Evolutionary conservation across 2,888 invertebrate species (phyloP).

Genomic region (Theretra japonica): DNA sequence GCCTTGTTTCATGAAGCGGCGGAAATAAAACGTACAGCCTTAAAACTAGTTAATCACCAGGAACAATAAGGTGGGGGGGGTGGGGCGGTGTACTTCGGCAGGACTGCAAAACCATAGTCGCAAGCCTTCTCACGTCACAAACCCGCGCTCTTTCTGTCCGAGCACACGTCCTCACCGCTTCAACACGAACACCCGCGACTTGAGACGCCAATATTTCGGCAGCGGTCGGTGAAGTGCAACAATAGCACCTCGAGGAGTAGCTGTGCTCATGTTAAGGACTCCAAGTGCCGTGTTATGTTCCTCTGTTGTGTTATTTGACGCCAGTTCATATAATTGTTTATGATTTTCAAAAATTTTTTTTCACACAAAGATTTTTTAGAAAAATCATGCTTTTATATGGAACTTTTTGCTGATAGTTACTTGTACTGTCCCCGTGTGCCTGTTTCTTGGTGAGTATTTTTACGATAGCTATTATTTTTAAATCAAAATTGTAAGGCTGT

Average conservation of each 20-base stretch:
- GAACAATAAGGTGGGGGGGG: conserved; percentile 63
- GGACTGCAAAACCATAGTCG: conserved; percentile 64
- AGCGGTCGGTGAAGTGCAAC: conserved; percentile 18
- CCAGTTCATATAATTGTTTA: conserved; percentile 56
- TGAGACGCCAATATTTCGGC: conserved; percentile 1
- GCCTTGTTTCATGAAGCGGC: conserved; percentile 41
- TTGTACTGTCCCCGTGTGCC: conserved; percentile 16
- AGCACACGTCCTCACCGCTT: conserved; percentile 52
- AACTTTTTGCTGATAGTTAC: conserved; percentile 54
- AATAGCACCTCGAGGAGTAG: neutral
- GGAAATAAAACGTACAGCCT: conserved; percentile 59
- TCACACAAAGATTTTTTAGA: conserved; percentile 28
- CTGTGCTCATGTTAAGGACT: conserved; percentile 62
- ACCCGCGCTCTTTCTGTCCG: conserved; percentile 54
- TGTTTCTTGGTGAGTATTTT: conserved; percentile 51
- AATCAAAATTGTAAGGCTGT: neutral
- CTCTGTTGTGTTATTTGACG: conserved; percentile 70
- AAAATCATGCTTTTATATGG: conserved; percentile 58
- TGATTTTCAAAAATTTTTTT: conserved; percentile 51
- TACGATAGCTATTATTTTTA: conserved; percentile 27
- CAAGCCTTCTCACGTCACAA: conserved; percentile 55
- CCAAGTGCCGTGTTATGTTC: conserved; percentile 73
- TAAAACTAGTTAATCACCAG: conserved; percentile 64
- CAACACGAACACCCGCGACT: conserved; percentile 25
- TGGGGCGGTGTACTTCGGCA: conserved; percentile 56